Percentiles rank a stretch among this genome's conserved stretches.
phyloP scores from a whole-genome alignment of 1,140 invertebrate genomes.

The Zophobas morio region DNA sequence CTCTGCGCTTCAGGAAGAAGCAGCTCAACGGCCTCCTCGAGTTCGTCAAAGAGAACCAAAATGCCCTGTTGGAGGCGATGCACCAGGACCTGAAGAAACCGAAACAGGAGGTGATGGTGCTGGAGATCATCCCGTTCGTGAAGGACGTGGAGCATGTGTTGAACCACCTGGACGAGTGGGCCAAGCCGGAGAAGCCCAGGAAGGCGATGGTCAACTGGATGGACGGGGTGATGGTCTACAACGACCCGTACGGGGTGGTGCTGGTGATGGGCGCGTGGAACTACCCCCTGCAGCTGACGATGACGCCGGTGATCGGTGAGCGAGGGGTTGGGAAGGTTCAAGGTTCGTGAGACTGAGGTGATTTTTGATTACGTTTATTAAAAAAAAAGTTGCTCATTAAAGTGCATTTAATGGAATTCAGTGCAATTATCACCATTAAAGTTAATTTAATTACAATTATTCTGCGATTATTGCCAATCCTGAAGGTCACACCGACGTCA shows the following conservation, averaged over 20 bases:
- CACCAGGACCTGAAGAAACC: slow-evolving; percentile 84
- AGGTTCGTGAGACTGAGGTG: background rate
- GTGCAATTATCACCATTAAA: too few species aligned
- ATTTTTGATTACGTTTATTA: too few species aligned
- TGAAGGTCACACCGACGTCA: too few species aligned
- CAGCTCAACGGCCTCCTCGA: slow-evolving; percentile 83
- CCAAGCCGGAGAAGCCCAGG: slow-evolving; percentile 74
- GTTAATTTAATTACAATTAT: too few species aligned
- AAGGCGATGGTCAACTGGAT: slow-evolving; percentile 81
- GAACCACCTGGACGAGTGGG: slow-evolving; percentile 79
- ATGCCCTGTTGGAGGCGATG: slow-evolving; percentile 81
- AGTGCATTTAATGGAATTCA: too few species aligned
- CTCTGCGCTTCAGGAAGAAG: slow-evolving; percentile 82
- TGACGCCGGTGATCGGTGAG: slow-evolving; percentile 73
- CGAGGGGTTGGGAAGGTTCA: slow-evolving; percentile 20
- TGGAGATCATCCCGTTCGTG: slow-evolving; percentile 78
- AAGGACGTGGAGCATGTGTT: slow-evolving; percentile 78
- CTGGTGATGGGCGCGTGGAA: slow-evolving; percentile 98
- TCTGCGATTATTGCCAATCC: too few species aligned
- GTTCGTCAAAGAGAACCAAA: slow-evolving; percentile 86
- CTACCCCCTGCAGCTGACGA: slow-evolving; percentile 91
- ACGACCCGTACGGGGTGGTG: slow-evolving; percentile 91
- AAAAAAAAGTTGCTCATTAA: too few species aligned
- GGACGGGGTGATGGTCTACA: slow-evolving; percentile 80
- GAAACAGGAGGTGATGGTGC: slow-evolving; percentile 78